Percentiles rank a stretch among this genome's conserved stretches.
Conservation (phyloP, 2,113 vertebrate genomes). For the Brevimyrus niger region DNA sequence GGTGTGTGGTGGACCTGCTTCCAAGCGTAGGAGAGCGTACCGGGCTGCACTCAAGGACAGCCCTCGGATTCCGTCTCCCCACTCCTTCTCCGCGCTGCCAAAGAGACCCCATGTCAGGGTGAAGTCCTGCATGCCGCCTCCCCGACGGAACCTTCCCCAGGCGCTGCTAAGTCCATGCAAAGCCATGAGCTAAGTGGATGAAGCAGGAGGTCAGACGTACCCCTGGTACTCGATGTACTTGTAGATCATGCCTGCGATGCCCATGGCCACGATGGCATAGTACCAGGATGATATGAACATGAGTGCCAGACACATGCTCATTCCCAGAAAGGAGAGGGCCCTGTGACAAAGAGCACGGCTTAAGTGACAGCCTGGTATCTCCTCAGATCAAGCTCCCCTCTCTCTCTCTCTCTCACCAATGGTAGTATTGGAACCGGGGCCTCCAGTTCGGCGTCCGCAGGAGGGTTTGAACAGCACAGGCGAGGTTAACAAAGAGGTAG, state of each 20-base stretch:
- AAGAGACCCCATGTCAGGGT: conserved; percentile 14
- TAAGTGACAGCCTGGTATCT: not conserved
- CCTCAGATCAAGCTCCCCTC: not conserved
- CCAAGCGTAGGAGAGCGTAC: conserved; percentile 81
- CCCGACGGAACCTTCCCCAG: too few relatives aligned
- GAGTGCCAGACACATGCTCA: conserved; percentile 93
- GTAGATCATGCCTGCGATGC: conserved; percentile 98
- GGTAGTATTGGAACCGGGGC: conserved; percentile 92
- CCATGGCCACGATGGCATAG: conserved; percentile 93
- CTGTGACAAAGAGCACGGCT: conserved; percentile 47
- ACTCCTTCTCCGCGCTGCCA: conserved; percentile 86
- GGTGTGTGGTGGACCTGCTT: conserved; percentile 92
- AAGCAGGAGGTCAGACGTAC: conserved; percentile 57
- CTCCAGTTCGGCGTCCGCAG: conserved; percentile 94
- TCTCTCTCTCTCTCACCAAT: conserved; percentile 70
- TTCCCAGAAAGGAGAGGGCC: conserved; percentile 91
- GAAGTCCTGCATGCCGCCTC: not conserved
- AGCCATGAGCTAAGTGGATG: not conserved
- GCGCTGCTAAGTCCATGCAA: not conserved
- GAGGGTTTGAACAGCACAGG: conserved; percentile 93
- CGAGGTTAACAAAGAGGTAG: conserved; percentile 96
- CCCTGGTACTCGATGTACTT: conserved; percentile 98
- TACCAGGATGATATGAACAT: conserved; percentile 99
- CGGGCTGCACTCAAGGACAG: conserved; percentile 91
- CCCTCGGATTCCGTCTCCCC: conserved; percentile 95